A percentile compares a stretch with the other conserved stretches of the same genome.
phyloP scores from a whole-genome alignment of 2,797 vertebrate genomes.

The Sebastes kiyomatsui region DNA sequence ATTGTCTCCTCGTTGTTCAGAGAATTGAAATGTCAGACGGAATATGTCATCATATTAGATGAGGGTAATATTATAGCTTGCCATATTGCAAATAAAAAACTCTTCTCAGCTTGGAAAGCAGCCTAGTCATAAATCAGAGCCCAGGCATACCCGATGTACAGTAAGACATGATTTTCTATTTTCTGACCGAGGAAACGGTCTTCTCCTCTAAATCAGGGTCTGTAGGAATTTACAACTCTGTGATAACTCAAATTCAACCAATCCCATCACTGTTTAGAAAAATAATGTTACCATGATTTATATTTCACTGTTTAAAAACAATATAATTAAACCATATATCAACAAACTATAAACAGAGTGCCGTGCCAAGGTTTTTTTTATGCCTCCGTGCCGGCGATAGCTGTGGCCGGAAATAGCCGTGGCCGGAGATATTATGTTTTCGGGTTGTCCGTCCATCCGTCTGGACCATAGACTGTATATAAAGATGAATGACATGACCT shows the following conservation, averaged over 20 bases:
- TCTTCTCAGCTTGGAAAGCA: background rate
- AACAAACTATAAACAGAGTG: background rate
- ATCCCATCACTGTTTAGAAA: background rate
- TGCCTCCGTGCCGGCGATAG: background rate
- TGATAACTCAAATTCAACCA: slow-evolving; percentile 7
- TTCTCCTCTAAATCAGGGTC: slow-evolving; percentile 13
- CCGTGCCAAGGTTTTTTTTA: background rate
- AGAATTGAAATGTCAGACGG: slow-evolving; percentile 57
- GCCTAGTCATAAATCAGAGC: slow-evolving; percentile 26
- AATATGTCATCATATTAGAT: slow-evolving; percentile 40
- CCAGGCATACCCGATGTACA: background rate
- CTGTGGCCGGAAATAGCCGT: too few species aligned
- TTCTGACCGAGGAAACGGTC: background rate
- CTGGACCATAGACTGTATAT: too few species aligned
- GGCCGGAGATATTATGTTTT: too few species aligned
- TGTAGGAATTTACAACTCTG: slow-evolving; percentile 10
- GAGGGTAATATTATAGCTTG: background rate
- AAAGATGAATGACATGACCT: fast-evolving
- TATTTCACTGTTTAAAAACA: background rate
- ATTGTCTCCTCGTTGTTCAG: slow-evolving; percentile 32
- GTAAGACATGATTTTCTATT: background rate
- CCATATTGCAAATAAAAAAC: slow-evolving; percentile 39
- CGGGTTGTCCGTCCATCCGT: too few species aligned
- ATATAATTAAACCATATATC: background rate
- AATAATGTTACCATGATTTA: background rate